Base-by-base conservation (phyloP, 2,888 invertebrate species). In the Odontomyia ornata region DNA sequence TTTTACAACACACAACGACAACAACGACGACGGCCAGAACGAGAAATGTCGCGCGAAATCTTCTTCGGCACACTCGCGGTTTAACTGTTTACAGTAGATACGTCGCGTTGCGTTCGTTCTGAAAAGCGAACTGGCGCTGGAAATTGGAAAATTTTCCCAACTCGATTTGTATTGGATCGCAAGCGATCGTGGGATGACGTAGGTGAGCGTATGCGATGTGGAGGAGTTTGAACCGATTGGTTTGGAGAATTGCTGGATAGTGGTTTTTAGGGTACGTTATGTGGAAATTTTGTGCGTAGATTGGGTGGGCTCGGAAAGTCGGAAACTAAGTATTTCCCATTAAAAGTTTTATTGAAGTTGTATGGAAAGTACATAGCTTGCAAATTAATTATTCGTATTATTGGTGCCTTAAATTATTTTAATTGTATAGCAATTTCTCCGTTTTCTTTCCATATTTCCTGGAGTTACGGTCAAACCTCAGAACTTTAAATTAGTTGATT, bases 1-100 rank as follows among this genome's bases (percentile, higher is more conserved):
- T 73, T 72, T 72, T 69, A 69, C 69, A 30, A 65, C 79, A 82
- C n/a, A 81, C 82, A 80, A 80, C 60, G 15, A 23, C 46, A 67
- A 71, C 78, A 52, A 72, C 9, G 25, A 36, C 43, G 18, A 30
- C 43, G 67, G 73, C 78, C 52, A 73, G 21, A 46, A 28, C 43
- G 18, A 27, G 67, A 64, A 27, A 23, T 69, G 71, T 77, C 60
- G 30, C 30, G 46, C 57, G 47, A 30, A 36, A 36, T 27, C 28
- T 9, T 18, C 36, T 36, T 36, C 36, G 36, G 36, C 9, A n/a
- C n/a, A n/a, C n/a, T n/a, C n/a, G 36, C 36, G 3, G 36, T 36
- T 36, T 36, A n/a, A n/a, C 43, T 69, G 25, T 43, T 46, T 69
- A n/a, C n/a, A n/a, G 36, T 36, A 36, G 3, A 36, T 36, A 46